A percentile compares a stretch with the other conserved stretches of the same genome.
These are phyloP conservation scores for Phalacrocorax carbo DNA, from an alignment of 2,113 vertebrate species.

Conservation along the genomic window DNA sequence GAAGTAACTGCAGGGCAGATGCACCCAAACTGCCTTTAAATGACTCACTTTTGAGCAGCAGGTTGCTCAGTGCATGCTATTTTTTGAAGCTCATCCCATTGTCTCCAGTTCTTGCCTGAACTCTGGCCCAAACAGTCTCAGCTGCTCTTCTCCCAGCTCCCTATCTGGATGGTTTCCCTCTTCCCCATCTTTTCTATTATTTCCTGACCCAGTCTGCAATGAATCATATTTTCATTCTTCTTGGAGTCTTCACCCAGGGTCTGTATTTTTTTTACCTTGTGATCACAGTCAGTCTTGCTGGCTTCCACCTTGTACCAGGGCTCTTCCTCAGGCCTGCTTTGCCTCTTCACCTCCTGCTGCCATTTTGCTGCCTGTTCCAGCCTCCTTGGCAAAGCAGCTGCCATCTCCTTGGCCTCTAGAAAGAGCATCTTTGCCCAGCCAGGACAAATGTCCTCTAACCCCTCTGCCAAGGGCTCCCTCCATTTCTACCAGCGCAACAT, in stretches of 20 bases:
- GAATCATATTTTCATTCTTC: neutral
- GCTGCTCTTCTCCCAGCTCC: neutral
- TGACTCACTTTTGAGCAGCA: neutral
- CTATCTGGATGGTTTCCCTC: neutral
- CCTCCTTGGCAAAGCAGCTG: neutral
- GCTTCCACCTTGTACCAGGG: neutral
- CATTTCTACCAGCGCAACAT: neutral
- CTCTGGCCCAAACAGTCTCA: neutral
- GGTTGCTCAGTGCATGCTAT: rapidly evolving
- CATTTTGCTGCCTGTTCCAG: neutral
- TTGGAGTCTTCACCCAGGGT: neutral
- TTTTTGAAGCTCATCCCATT: neutral
- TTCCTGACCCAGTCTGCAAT: neutral
- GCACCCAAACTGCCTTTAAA: neutral
- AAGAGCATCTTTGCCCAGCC: neutral
- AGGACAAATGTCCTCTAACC: neutral
- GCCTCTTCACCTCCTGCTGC: neutral
- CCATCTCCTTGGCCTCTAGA: neutral
- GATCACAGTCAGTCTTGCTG: neutral
- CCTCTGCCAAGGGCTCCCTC: neutral
- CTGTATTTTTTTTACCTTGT: neutral
- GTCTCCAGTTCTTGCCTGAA: neutral
- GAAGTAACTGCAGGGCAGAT: constrained; percentile 19
- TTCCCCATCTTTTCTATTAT: neutral
- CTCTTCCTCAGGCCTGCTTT: neutral